Base-by-base conservation (phyloP, 1,140 invertebrate genomes). In the Drosophila sturtevanti region DNA sequence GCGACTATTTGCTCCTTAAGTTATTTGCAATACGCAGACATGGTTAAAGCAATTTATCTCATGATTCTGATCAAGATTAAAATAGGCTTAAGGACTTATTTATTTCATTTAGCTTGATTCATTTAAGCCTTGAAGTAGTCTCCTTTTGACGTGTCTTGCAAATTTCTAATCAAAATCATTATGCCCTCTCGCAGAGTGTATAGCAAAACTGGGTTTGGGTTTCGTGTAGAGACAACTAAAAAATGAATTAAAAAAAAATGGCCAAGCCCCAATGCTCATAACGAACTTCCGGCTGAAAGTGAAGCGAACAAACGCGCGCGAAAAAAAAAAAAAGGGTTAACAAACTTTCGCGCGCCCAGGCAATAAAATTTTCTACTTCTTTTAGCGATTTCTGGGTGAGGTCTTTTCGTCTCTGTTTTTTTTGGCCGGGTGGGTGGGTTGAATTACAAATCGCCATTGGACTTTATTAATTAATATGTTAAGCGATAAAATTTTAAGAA, bases 271-370 rank as follows among this genome's bases (percentile, higher is more conserved):
- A 72, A 55, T 59, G 21, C 52, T 51, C 41, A 48, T 21, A 48
- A 48, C n/a, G 27, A 63, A 78, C 84, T 87, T 87, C 84, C 84
- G 84, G 72, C 73, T 62, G 77, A 84, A 89, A 89, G 84, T 82
- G 68, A 84, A 87, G 55, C 22, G 51, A 38, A 27, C 52, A 73
- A 58, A 64, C 31, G 56, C 14, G 51, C 24, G 41, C 24, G 11
- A 12, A 7, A 35, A 11, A 38, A 59, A 16, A 55, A 10, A 54
- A 73, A 81, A 80, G 85, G 84, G 84, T 87, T 87, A 87, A 87
- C 79, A 82, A 87, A 84, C 76, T 84, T 76, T 48, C 64, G 72
- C 64, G 72, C 64, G 64, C 60, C 60, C 73, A 77, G 73, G 73
- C 74, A 77, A 77, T 77, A 48, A 77, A 77, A 77, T 77, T 60